A percentile compares a stretch with the other conserved stretches of the same genome.
phyloP scores from a whole-genome alignment of 2,888 invertebrate species.

The Epirrhoe alternata region DNA sequence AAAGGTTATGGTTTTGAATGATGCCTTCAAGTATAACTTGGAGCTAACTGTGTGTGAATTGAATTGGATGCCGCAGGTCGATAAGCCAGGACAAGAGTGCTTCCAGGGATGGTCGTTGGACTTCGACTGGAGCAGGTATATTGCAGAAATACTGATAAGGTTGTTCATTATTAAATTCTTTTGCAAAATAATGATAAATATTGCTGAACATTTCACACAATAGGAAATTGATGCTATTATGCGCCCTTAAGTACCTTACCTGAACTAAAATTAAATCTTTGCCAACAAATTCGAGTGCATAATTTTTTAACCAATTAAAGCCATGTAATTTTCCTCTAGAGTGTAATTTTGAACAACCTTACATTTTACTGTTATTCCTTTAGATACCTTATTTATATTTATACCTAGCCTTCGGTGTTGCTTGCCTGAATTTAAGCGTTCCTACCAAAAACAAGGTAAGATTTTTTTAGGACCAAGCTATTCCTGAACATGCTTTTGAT shows the following conservation, averaged over 20 bases:
- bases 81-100: slow-evolving; percentile 78
- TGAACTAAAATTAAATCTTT: too few species aligned
- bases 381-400: not conserved
- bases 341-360: not conserved
- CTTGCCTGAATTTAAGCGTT: not conserved
- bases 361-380: not conserved
- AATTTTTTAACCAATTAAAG: too few species aligned
- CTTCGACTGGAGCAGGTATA: slow-evolving; percentile 69
- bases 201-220: too few species aligned
- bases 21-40: slow-evolving; percentile 29
- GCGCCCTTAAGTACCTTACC: too few species aligned
- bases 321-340: not conserved
- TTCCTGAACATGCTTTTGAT: not conserved
- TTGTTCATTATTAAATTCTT: not conserved
- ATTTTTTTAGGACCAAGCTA: not conserved
- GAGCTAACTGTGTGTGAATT: slow-evolving; percentile 53
- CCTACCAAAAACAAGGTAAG: not conserved
- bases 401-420: not conserved
- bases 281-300: too few species aligned
- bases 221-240: too few species aligned
- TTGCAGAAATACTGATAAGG: slow-evolving; percentile 57
- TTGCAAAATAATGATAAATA: too few species aligned
- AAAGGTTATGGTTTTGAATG: slow-evolving; percentile 7
- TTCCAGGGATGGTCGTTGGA: slow-evolving; percentile 74
- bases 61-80: slow-evolving; percentile 72